Evolutionary conservation across 2,797 vertebrate genomes (phyloP).

Genomic region (Lagorchestes hirsutus): DNA sequence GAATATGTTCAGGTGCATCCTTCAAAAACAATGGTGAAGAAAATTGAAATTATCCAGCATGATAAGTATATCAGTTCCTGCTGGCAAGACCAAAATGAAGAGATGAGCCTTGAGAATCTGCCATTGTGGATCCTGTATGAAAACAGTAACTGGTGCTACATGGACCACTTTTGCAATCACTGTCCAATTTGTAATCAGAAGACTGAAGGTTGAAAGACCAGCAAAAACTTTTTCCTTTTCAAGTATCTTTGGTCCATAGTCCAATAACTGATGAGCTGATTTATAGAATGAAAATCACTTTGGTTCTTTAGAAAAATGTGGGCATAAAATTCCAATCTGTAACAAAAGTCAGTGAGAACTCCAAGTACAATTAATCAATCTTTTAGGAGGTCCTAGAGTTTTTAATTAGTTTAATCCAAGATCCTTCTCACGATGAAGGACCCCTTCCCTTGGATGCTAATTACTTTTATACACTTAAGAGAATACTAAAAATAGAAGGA

Average conservation of each 20-base stretch:
- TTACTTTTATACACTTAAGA: not conserved
- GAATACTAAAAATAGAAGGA: not conserved
- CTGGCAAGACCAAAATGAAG: conserved; percentile 87
- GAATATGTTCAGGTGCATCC: conserved; percentile 91
- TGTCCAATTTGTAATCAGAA: conserved; percentile 98
- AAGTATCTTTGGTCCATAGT: conserved; percentile 10
- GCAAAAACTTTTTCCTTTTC: conserved; percentile 84
- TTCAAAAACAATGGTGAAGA: conserved; percentile 99
- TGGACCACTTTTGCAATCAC: conserved; percentile 99
- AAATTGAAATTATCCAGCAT: conserved; percentile 99
- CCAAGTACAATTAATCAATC: not conserved
- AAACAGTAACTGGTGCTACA: conserved; percentile 63
- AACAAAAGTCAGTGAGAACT: not conserved
- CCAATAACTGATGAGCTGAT: conserved; percentile 74
- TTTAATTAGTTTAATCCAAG: not conserved
- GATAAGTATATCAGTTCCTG: conserved; percentile 99
- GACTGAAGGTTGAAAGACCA: conserved; percentile 99
- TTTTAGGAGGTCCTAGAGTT: not conserved
- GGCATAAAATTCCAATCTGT: not conserved
- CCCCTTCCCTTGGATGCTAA: not conserved
- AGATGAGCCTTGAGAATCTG: not conserved
- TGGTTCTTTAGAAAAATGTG: conserved; percentile 19
- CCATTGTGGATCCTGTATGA: not conserved
- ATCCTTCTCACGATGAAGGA: not conserved
- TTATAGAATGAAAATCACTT: conserved; percentile 51